Evolutionary conservation across 64 coral and sea anemone species (phyloP).

Genomic region (Pocillopora verrucosa): DNA sequence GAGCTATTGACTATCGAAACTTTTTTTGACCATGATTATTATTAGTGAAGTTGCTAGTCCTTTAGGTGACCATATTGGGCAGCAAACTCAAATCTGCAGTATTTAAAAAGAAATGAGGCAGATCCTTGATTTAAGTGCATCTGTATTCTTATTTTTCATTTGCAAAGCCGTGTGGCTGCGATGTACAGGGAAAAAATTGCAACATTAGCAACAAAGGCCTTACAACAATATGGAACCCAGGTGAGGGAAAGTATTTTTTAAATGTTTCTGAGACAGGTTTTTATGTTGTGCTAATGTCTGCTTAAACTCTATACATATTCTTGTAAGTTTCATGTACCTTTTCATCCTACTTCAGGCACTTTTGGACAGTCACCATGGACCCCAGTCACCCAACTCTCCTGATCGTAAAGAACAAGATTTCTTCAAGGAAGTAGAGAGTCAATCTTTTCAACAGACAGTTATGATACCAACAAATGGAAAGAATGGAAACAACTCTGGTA

Average conservation of each 20-base stretch:
- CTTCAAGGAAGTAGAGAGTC: conserved; percentile 58
- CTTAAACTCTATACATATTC: too few relatives aligned
- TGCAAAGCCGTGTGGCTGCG: conserved; percentile 61
- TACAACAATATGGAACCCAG: conserved; percentile 74
- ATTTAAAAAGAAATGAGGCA: too few relatives aligned
- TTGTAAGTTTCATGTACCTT: neutral
- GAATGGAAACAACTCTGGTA: conserved; percentile 55
- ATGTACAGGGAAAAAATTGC: conserved; percentile 79
- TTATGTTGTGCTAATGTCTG: too few relatives aligned
- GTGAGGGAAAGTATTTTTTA: conserved; percentile 13
- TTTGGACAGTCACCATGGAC: conserved; percentile 46
- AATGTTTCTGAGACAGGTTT: too few relatives aligned
- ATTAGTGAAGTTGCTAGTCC: too few relatives aligned
- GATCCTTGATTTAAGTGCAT: too few relatives aligned
- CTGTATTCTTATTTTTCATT: neutral
- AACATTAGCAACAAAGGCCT: conserved; percentile 61
- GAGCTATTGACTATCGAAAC: too few relatives aligned
- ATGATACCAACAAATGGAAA: conserved; percentile 63
- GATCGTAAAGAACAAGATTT: conserved; percentile 69
- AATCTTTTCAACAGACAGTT: conserved; percentile 31
- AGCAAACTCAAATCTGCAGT: too few relatives aligned
- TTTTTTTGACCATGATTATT: too few relatives aligned
- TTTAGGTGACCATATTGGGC: too few relatives aligned
- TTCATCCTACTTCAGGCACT: conserved; percentile 24
- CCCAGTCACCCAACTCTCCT: conserved; percentile 46